Conservation (phyloP, 2,888 invertebrate species). For the Colletes collaris region DNA sequence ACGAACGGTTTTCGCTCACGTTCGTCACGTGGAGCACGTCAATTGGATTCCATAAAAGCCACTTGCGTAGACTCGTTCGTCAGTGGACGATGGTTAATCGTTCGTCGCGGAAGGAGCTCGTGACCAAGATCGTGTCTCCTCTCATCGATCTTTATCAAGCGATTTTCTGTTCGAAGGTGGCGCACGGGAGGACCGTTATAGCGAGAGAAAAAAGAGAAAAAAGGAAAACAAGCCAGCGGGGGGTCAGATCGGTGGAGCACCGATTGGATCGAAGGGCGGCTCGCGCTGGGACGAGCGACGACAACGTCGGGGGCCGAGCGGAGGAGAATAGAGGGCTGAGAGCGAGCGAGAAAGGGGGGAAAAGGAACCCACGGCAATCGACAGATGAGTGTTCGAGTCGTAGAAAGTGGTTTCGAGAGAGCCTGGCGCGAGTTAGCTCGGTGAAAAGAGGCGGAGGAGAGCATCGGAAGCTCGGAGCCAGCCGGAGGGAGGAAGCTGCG, state of each 20-base stretch:
- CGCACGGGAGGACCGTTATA: neutral
- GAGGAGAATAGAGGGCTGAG: constrained; percentile 18
- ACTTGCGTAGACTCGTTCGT: constrained; percentile 7
- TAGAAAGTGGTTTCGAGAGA: constrained; percentile 67
- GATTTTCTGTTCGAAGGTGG: constrained; percentile 52
- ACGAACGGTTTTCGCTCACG: neutral
- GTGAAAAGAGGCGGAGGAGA: constrained; percentile 38
- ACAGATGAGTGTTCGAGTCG: constrained; percentile 71
- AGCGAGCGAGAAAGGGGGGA: constrained; percentile 17
- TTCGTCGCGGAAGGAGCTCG: neutral
- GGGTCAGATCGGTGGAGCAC: too few relatives aligned
- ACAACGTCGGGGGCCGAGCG: neutral
- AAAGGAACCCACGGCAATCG: constrained; percentile 60
- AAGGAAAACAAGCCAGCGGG: too few relatives aligned
- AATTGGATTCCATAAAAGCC: constrained; percentile 43
- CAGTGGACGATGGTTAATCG: neutral
- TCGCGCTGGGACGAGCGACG: constrained; percentile 12
- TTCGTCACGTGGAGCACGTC: constrained; percentile 15
- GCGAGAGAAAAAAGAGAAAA: neutral
- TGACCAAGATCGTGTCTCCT: too few relatives aligned
- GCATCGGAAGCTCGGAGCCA: constrained; percentile 47
- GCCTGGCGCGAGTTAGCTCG: constrained; percentile 50
- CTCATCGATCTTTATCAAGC: neutral
- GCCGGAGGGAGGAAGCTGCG: constrained; percentile 52
- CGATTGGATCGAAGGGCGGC: too few relatives aligned